Evolutionary conservation across 2,888 invertebrate genomes (phyloP).

Genomic region (Campopleginae sp.): DNA sequence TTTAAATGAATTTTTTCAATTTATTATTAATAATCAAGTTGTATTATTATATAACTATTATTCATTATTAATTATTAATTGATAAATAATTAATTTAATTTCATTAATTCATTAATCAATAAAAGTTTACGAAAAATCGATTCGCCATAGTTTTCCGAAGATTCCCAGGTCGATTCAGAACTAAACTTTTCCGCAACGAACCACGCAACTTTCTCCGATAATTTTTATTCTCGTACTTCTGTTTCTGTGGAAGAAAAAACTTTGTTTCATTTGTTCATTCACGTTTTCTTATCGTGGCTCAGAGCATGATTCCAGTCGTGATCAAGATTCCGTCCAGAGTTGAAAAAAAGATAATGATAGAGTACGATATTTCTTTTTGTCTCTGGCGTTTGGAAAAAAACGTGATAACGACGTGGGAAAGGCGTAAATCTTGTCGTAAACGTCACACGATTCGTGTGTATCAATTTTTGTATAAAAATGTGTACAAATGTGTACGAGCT

Average conservation of each 20-base stretch:
- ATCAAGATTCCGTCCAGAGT: slow-evolving; percentile 33
- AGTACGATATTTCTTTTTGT: neutral
- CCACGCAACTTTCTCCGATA: neutral
- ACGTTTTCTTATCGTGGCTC: neutral
- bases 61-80: no score
- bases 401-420: neutral
- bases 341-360: slow-evolving; percentile 28
- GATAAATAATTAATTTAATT: no score
- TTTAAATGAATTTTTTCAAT: neutral
- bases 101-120: neutral
- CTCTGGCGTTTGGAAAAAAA: neutral
- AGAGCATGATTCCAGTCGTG: neutral
- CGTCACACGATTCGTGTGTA: neutral
- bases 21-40: neutral
- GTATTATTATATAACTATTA: no score
- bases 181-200: no score
- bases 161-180: neutral
- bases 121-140: neutral
- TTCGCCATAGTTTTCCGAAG: neutral
- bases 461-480: no score
- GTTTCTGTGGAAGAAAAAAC: neutral
- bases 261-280: neutral
- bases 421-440: neutral
- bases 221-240: neutral
- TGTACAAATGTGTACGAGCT: no score